phyloP scores from a whole-genome alignment of 2,797 vertebrate species.

The Poecile montanus region DNA sequence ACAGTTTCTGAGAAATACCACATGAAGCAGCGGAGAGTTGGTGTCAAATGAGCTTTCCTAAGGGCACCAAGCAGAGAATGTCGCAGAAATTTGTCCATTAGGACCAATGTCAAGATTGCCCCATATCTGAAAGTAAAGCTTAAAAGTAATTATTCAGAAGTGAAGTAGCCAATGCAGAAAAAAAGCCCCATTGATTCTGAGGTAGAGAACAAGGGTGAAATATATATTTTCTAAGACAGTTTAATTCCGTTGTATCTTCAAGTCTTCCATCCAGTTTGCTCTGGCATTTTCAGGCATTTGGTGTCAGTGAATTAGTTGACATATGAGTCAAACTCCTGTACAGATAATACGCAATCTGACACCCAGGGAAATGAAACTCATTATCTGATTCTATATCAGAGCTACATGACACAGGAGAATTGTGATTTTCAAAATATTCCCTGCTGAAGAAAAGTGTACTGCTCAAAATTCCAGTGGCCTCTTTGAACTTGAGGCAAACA shows the following conservation, averaged over 20 bases:
- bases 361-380: conserved; percentile 22
- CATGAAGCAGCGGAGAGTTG: neutral
- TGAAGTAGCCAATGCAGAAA: neutral
- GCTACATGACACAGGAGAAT: neutral
- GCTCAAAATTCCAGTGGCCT: neutral
- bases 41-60: neutral
- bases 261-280: neutral
- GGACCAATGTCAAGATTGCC: neutral
- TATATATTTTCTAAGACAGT: neutral
- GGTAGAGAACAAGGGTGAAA: neutral
- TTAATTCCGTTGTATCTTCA: neutral
- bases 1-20: neutral
- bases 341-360: conserved; percentile 26
- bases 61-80: neutral
- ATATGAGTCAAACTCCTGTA: neutral
- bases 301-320: conserved; percentile 16
- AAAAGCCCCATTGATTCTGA: neutral
- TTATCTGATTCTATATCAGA: conserved; percentile 1
- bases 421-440: neutral
- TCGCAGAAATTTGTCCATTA: neutral
- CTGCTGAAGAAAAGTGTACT: neutral
- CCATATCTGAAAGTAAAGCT: neutral
- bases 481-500: neutral
- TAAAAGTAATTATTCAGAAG: neutral
- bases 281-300: neutral